A percentile compares a stretch with the other conserved stretches of the same genome.
These are phyloP conservation scores for Geotrupes spiniger DNA, from an alignment of 2,888 invertebrate species.

Conservation along the genomic window DNA sequence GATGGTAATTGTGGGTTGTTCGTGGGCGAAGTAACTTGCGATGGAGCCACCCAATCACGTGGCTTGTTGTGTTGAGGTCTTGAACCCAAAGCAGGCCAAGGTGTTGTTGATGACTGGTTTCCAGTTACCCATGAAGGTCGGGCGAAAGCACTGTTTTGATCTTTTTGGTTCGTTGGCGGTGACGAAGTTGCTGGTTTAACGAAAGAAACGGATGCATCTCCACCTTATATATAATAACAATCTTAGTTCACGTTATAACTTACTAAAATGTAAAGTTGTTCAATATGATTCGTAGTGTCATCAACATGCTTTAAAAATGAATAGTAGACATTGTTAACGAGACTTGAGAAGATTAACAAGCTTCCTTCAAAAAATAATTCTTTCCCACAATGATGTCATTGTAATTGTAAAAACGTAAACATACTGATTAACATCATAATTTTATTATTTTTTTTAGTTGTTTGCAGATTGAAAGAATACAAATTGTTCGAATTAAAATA, in stretches of 20 bases:
- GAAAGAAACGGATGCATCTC: slow-evolving; percentile 5
- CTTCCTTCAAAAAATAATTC: no score
- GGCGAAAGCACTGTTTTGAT: slow-evolving; percentile 16
- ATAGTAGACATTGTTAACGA: no score
- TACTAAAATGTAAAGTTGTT: not conserved
- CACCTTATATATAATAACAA: slow-evolving; percentile 4
- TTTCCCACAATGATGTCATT: no score
- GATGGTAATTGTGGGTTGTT: slow-evolving; percentile 9
- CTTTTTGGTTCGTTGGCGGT: slow-evolving; percentile 14
- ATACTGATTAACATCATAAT: no score
- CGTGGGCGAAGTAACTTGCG: not conserved
- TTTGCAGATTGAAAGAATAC: no score
- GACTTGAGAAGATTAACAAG: no score
- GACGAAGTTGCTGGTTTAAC: slow-evolving; percentile 4
- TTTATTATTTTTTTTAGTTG: no score
- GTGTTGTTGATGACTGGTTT: slow-evolving; percentile 24
- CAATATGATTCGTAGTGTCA: no score
- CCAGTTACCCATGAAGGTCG: slow-evolving; percentile 4
- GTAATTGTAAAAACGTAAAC: no score
- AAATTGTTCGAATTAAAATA: no score
- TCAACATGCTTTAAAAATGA: no score
- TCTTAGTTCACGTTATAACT: not conserved
- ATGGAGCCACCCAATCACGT: no score
- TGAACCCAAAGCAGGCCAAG: slow-evolving; percentile 36
- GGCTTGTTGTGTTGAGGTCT: slow-evolving; percentile 18